Base-by-base conservation (phyloP, 2,888 invertebrate genomes). In the Lasioglossum oenotherae region DNA sequence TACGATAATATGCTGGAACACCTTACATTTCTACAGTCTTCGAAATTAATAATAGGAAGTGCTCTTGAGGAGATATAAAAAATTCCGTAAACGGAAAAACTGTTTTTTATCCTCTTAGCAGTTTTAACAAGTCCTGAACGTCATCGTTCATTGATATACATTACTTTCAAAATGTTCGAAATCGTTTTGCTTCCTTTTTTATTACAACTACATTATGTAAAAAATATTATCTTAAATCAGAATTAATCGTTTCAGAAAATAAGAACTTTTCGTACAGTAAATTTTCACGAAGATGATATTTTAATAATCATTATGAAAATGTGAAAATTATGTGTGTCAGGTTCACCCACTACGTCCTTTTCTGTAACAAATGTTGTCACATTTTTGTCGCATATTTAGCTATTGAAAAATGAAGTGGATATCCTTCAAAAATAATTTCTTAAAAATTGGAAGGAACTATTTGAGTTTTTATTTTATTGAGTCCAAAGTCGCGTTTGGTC, bases 1-100 rank as follows among this genome's bases (percentile, higher is more conserved):
- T 82, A 74, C 81, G 71, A 83, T 38, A 85, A 46, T 74, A 84
- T 73, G 81, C 87, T 87, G 91, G 14, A 8, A 27, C 27, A 49
- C 57, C 64, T 74, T 74, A 35, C 16, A 67, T 67, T 19, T 35
- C 6, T 4, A 8, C 67, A 35, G 35, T 35, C 6, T 6, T 8
- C 4, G 31, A 67, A 35, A 67, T 67, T 16, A 19, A 19, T 35
- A 19, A 38, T 6, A 31, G 8, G 4, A 67, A 12, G 4, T 14
- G 6, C 16, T 0, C 14, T 16, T 16, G 2, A 60, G 27, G 31
- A 60, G 27, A 60, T 60, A 27, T 16, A 5, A 60, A 60, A 16
- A 60, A 31, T 60, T 16, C 16, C 27, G 6, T 27, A 16, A 1
- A 44, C 44, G 44, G 14, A 44, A 60, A 60, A 60, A 60, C 4